Base-by-base conservation (phyloP, 1,140 invertebrate species). In the Microplitis demolitor region DNA sequence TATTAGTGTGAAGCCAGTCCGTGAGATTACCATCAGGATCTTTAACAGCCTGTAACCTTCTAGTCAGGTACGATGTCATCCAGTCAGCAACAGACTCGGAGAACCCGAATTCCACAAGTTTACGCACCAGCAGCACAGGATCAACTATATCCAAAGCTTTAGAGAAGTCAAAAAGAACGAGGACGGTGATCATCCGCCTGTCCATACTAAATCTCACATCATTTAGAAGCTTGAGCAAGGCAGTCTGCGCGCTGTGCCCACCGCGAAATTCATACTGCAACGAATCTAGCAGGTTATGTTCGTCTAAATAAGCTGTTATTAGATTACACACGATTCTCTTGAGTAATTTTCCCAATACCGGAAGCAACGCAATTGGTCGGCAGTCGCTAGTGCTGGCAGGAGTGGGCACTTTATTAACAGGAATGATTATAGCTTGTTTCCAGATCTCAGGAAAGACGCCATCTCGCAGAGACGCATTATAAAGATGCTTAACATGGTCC, bases 121-220 rank as follows among this genome's bases (percentile, higher is more conserved):
- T 77, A 8, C 0, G 6, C 11, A 75, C 24, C 5, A 75, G 56
- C 16, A 56, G 1, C 35, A 51, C 58, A 50, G 74, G 71, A 54
- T 76, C 62, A 2, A 78, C 78, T 0, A 73, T 45, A 68, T 78
- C 76, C 53, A 80, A 80, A 0, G 75, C 79, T 53, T 80, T 78
- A 11, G 64, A 63, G 13, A 77, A 71, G 54, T 79, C 76, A 13
- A 79, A 70, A 0, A 79, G 60, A 4, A 76, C 70, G 0, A 78
- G 50, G 4, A 79, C 67, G 0, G 74, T 76, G 0, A 74, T 2
- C 13, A 56, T 8, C 4, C 45, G 54, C 0, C 62, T 4, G 60
- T 78, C 74, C 24, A 72, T 72, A 11, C 24, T 58, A 2, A 13
- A 16, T 1, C 71, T 14, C 1, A 78, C 58, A 31, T 76, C 75